phyloP scores from a whole-genome alignment of 2,113 vertebrate genomes.

The Acinonyx jubatus region DNA sequence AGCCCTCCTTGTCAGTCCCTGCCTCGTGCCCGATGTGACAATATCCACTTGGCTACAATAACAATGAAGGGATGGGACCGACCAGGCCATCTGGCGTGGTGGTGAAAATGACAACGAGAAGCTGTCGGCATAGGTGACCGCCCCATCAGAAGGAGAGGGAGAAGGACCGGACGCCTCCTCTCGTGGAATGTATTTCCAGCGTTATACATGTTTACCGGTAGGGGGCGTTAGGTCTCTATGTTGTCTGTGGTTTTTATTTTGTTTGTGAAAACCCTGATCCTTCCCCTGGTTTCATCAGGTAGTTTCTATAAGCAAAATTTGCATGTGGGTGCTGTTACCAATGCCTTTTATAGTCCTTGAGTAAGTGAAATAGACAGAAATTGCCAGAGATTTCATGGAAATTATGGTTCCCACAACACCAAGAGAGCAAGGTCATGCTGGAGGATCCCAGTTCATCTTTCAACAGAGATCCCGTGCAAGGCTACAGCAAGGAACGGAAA shows the following conservation, averaged over 20 bases:
- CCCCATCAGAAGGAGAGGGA: neutral
- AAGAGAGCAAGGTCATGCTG: neutral
- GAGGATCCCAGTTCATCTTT: neutral
- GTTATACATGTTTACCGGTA: conserved; percentile 75
- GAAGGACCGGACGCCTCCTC: neutral
- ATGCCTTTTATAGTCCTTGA: neutral
- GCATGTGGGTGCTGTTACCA: neutral
- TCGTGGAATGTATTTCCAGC: neutral
- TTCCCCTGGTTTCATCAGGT: conserved; percentile 1
- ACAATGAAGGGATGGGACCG: conserved; percentile 59
- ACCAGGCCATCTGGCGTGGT: conserved; percentile 72
- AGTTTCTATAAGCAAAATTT: neutral
- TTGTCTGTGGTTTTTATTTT: neutral
- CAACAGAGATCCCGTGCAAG: neutral
- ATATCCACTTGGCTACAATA: conserved; percentile 46
- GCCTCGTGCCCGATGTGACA: conserved; percentile 63
- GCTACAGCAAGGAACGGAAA: neutral
- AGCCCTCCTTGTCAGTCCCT: neutral
- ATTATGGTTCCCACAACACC: neutral
- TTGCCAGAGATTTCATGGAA: neutral
- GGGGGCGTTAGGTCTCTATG: conserved; percentile 76
- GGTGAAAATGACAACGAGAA: conserved; percentile 29
- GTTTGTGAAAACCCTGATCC: neutral
- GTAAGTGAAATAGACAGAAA: conserved; percentile 30
- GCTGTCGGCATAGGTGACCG: neutral